A percentile compares a stretch with the other conserved stretches of the same genome.
Conservation (phyloP, 2,888 invertebrate genomes). For the Salticus scenicus region DNA sequence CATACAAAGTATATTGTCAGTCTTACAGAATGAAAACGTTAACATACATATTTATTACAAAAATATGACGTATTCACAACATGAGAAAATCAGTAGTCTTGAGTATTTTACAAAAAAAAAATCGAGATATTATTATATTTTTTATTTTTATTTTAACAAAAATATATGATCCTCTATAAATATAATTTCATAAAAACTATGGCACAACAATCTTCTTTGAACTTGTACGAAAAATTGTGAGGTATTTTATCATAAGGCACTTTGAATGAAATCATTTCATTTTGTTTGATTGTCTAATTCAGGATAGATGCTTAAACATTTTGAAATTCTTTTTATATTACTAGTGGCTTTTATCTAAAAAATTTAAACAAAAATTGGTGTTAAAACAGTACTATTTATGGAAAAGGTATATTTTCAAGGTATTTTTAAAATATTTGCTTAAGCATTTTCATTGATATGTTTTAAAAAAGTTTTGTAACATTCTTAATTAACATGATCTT, state of each 20-base stretch:
- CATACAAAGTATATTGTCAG: neutral
- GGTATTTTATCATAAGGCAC: slow-evolving; percentile 1
- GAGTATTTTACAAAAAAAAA: neutral
- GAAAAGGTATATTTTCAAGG: too few species aligned
- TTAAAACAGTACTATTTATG: too few species aligned
- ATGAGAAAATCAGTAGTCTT: neutral
- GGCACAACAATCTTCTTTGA: neutral
- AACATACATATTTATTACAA: neutral
- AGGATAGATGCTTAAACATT: too few species aligned
- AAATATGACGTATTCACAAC: neutral
- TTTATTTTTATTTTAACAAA: neutral
- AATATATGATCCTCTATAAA: neutral
- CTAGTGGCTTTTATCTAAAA: too few species aligned
- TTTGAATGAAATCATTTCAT: neutral
- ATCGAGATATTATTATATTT: neutral
- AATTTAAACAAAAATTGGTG: too few species aligned
- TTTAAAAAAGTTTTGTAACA: too few species aligned
- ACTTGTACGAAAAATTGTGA: neutral
- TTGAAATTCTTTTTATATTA: too few species aligned
- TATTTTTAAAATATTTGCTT: too few species aligned
- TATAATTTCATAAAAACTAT: slow-evolving; percentile 5
- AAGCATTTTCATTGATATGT: too few species aligned
- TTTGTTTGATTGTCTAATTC: too few species aligned
- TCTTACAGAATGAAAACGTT: neutral
- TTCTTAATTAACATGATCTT: too few species aligned